Conservation (phyloP, 2,888 invertebrate genomes). For the Ormyrus pomaceus region DNA sequence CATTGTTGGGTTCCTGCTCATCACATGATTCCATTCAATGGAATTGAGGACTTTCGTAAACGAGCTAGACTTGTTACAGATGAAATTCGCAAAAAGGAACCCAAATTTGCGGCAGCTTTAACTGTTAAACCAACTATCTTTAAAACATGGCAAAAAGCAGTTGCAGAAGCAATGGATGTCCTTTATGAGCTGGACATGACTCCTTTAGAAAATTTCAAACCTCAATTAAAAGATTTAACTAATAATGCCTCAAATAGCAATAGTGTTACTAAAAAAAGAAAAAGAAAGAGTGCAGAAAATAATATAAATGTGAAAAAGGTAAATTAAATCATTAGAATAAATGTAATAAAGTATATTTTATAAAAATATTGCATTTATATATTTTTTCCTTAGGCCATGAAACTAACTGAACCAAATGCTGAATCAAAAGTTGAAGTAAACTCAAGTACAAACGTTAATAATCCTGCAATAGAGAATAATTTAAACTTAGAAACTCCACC, state of each 20-base stretch:
- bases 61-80: slow-evolving; percentile 51
- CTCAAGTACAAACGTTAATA: slow-evolving; percentile 11
- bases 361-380: slow-evolving; percentile 6
- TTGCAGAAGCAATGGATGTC: slow-evolving; percentile 58
- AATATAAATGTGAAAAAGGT: slow-evolving; percentile 43
- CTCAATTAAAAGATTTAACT: slow-evolving; percentile 36
- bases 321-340: slow-evolving; percentile 7
- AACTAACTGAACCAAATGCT: not conserved
- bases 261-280: slow-evolving; percentile 46
- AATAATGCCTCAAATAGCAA: slow-evolving; percentile 37
- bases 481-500: slow-evolving; percentile 56
- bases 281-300: slow-evolving; percentile 37
- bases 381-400: slow-evolving; percentile 31
- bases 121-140: slow-evolving; percentile 52
- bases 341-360: not conserved
- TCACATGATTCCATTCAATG: slow-evolving; percentile 56
- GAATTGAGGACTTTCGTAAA: slow-evolving; percentile 56
- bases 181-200: slow-evolving; percentile 51
- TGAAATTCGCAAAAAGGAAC: slow-evolving; percentile 54
- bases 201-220: slow-evolving; percentile 51
- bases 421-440: slow-evolving; percentile 26
- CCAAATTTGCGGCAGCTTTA: slow-evolving; percentile 58
- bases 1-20: slow-evolving; percentile 58
- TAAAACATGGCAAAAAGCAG: slow-evolving; percentile 57
- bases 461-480: slow-evolving; percentile 35